Evolutionary conservation across 2,888 invertebrate genomes (phyloP).

Genomic region (Prenolepis imparis): DNA sequence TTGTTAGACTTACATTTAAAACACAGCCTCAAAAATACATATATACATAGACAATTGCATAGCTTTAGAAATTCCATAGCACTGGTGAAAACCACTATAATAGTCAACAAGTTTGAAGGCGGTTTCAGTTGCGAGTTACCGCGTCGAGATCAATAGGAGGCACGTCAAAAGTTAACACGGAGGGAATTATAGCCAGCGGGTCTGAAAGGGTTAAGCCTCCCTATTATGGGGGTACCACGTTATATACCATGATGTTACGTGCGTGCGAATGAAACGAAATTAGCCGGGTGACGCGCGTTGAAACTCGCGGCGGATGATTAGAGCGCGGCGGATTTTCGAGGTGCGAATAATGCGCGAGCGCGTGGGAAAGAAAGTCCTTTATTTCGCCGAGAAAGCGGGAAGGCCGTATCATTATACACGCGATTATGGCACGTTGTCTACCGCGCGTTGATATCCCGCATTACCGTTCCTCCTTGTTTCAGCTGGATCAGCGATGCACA

Average conservation of each 20-base stretch:
- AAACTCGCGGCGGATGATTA: slow-evolving; percentile 24
- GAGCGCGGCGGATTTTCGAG: slow-evolving; percentile 26
- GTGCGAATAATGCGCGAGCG: slow-evolving; percentile 12
- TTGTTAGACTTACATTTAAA: not conserved
- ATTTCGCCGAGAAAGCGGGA: slow-evolving; percentile 54
- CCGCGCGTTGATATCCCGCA: slow-evolving; percentile 37
- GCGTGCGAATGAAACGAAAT: slow-evolving; percentile 29
- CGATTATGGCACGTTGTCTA: slow-evolving; percentile 43
- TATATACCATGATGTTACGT: not conserved
- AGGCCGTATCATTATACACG: slow-evolving; percentile 45
- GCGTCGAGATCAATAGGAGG: slow-evolving; percentile 2
- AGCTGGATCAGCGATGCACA: slow-evolving; percentile 4
- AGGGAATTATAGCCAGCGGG: not conserved
- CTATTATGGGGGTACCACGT: slow-evolving; percentile 6
- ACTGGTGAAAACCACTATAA: not conserved
- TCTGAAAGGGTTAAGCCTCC: not conserved
- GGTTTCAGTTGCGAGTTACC: slow-evolving; percentile 5
- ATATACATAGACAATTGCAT: not conserved
- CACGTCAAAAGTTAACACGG: not conserved
- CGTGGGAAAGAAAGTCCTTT: slow-evolving; percentile 55
- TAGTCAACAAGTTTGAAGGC: not conserved
- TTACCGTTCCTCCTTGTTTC: slow-evolving; percentile 46
- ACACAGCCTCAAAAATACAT: not conserved
- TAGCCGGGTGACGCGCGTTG: slow-evolving; percentile 3
- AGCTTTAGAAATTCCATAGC: not conserved